A percentile compares a stretch with the other conserved stretches of the same genome.
phyloP scores from a whole-genome alignment of 2,888 invertebrate species.

The Drosophila kambysellisi region DNA sequence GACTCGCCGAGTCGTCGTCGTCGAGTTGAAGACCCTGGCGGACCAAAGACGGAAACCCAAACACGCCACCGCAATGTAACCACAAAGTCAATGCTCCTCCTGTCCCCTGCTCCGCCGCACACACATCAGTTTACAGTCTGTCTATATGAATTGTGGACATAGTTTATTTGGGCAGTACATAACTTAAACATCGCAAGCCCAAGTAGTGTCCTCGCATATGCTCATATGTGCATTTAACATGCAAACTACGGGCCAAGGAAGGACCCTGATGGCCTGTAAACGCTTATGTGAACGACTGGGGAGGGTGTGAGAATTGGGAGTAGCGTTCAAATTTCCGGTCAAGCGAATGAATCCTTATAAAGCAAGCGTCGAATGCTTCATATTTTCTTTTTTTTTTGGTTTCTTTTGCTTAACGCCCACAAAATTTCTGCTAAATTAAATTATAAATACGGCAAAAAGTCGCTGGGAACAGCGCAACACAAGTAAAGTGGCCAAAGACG shows the following conservation, averaged over 20 bases:
- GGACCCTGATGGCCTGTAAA: conserved; percentile 59
- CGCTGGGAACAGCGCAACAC: conserved; percentile 56
- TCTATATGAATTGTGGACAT: conserved; percentile 42
- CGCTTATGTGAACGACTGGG: conserved; percentile 25
- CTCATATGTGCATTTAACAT: conserved; percentile 72
- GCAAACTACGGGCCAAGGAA: conserved; percentile 61
- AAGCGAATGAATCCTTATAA: conserved; percentile 76
- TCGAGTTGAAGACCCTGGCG: conserved; percentile 29
- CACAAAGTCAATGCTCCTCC: conserved; percentile 54
- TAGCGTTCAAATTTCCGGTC: conserved; percentile 74
- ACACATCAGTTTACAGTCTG: conserved; percentile 20
- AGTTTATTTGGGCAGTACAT: conserved; percentile 60
- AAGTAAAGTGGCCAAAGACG: conserved; percentile 65
- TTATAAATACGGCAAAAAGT: conserved; percentile 78
- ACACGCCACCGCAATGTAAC: conserved; percentile 75
- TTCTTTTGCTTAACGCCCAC: conserved; percentile 72
- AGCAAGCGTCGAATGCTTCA: conserved; percentile 36
- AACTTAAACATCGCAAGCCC: conserved; percentile 64
- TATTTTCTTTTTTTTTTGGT: conserved; percentile 41
- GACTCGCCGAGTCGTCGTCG: not conserved
- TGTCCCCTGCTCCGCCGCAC: not conserved
- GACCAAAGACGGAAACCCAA: conserved; percentile 58
- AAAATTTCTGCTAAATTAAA: conserved; percentile 80
- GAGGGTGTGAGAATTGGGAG: not conserved
- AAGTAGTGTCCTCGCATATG: conserved; percentile 43